phyloP scores from a whole-genome alignment of 2,888 invertebrate genomes.

The Trachelus tabidus region DNA sequence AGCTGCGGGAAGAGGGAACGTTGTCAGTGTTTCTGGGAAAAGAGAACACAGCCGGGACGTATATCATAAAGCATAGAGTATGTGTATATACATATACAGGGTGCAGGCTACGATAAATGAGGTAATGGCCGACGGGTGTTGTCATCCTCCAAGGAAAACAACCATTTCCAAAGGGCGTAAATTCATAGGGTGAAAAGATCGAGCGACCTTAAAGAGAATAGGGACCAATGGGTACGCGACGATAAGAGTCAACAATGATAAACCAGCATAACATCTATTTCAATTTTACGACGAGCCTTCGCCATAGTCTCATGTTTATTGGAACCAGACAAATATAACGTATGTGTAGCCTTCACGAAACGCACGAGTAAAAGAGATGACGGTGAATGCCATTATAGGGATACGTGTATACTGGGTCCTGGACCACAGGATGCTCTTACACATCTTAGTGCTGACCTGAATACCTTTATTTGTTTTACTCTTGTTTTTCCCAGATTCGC shows the following conservation, averaged over 20 bases:
- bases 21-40: background rate
- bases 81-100: background rate
- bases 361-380: background rate
- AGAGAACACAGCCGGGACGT: background rate
- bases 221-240: background rate
- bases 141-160: background rate
- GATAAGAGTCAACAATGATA: background rate
- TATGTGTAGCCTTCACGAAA: background rate
- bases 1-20: background rate
- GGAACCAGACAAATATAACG: background rate
- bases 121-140: background rate
- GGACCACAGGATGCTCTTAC: background rate
- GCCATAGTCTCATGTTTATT: background rate
- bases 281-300: background rate
- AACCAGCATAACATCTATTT: background rate
- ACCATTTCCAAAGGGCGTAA: constrained; percentile 5
- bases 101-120: background rate
- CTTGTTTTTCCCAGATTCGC: background rate
- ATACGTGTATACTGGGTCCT: background rate
- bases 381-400: background rate
- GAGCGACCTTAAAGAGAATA: constrained; percentile 3
- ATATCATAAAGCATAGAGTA: background rate
- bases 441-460: background rate
- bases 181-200: constrained; percentile 5
- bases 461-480: background rate